phyloP scores from a whole-genome alignment of 2,888 invertebrate genomes.

The Drosophila affinis region DNA sequence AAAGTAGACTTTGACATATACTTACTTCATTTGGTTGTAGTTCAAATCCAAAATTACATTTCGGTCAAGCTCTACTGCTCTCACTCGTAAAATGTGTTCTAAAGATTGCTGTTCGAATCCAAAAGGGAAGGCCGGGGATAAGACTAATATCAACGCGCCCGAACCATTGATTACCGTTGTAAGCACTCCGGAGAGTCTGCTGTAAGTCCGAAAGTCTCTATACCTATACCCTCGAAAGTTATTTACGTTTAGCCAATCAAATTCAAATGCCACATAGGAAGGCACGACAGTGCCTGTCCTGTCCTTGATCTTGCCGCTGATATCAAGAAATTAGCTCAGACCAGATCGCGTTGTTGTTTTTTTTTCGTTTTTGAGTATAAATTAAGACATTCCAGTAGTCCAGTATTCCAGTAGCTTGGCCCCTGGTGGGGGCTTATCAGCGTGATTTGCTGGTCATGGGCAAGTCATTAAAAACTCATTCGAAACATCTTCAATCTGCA shows the following conservation, averaged over 20 bases:
- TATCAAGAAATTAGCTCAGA: constrained; percentile 20
- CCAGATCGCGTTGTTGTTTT: not conserved
- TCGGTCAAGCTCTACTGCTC: not conserved
- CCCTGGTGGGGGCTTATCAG: constrained; percentile 52
- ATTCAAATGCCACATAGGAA: constrained; percentile 7
- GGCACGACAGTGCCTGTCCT: constrained; percentile 12
- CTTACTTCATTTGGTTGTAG: constrained; percentile 4
- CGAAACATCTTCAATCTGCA: constrained; percentile 55
- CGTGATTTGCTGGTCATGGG: constrained; percentile 24
- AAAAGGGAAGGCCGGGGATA: constrained; percentile 41
- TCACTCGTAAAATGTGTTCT: constrained; percentile 33
- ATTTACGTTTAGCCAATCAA: constrained; percentile 1
- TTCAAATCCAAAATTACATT: not conserved
- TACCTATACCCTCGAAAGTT: not conserved
- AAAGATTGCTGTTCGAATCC: constrained; percentile 50
- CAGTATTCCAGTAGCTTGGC: constrained; percentile 20
- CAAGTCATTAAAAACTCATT: constrained; percentile 48
- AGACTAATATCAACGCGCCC: constrained; percentile 1
- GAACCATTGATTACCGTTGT: not conserved
- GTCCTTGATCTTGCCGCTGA: constrained; percentile 68
- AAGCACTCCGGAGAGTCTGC: constrained; percentile 23
- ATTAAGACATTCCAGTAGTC: constrained; percentile 39
- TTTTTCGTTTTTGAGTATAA: constrained; percentile 22
- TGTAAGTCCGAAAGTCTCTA: constrained; percentile 24
- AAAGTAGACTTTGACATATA: not conserved